Evolutionary conservation across 2,888 invertebrate species (phyloP), one percentile per base, ranked within the genome.

Genomic region (Tetramorium bicarinatum): DNA sequence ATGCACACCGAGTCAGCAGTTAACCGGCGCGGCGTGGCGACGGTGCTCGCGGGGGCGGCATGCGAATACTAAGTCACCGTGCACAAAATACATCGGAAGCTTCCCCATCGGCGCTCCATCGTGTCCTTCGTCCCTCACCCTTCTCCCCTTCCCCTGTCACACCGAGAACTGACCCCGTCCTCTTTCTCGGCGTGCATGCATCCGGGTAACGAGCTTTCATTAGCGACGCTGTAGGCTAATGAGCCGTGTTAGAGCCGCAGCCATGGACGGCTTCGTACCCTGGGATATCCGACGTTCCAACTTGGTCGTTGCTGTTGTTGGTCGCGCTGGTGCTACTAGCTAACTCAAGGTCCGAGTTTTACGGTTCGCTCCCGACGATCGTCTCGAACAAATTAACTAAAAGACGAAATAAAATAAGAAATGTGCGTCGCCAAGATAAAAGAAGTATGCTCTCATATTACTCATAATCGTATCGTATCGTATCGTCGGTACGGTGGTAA

Each of bases 211-310:
- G 94, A 94, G 94, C 94, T 94, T 94, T 94, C 94, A 94, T 94
- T 94, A 94, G 94, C 94, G 93, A 94, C 92, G 93, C 93, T 94
- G 94, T 94, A 94, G 93, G 94, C 94, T 94, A 94, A 94, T 94
- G 94, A 94, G 94, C 93, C 92, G 90, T 93, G 93, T 93, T 93
- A 89, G 89, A 87, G 88, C 75, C 85, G 76, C 87, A 2, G 85
- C 82, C 89, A 74, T 87, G 86, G 85, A 89, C 87, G 85, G 85
- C 85, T 85, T 84, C 83, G 91, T 88, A 90, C 79, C 82, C 71
- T 77, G 85, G 66, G 85, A 38, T 41, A 86, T 84, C 76, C 84
- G 29, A 81, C 76, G 84, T 69, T 88, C 82, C 62, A 72, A 80
- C 87, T 90, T 71, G 25, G 81, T 81, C 74, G 59, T 80, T 38